Conservation (phyloP, 1,140 invertebrate genomes). For the Charaxes varanes region DNA sequence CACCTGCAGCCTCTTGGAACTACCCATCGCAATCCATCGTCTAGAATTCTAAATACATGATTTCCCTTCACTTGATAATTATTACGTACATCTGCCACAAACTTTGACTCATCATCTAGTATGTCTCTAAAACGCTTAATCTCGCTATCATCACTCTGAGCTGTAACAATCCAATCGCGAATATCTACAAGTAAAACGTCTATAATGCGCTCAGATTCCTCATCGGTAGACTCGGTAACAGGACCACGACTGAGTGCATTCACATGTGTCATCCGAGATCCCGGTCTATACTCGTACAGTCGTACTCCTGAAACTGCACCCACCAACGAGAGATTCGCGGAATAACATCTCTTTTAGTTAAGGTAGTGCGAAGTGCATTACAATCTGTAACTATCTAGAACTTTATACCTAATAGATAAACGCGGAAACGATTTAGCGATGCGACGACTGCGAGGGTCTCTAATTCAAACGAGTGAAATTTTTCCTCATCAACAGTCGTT, state of each 20-base stretch:
- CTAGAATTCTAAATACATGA: slow-evolving; percentile 27
- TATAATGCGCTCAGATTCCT: slow-evolving; percentile 13
- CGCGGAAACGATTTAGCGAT: slow-evolving; percentile 10
- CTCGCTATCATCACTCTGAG: slow-evolving; percentile 27
- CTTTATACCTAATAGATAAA: slow-evolving; percentile 13
- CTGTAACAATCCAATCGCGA: slow-evolving; percentile 27
- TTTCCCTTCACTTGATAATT: slow-evolving; percentile 32
- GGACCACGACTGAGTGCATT: slow-evolving; percentile 15
- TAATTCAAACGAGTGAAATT: slow-evolving; percentile 14
- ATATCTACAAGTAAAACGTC: slow-evolving; percentile 12
- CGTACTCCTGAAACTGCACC: slow-evolving; percentile 13
- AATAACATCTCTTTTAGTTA: slow-evolving; percentile 11
- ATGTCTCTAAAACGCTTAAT: slow-evolving; percentile 21
- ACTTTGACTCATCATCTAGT: slow-evolving; percentile 16
- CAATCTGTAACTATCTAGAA: slow-evolving; percentile 17
- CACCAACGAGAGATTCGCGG: slow-evolving; percentile 16
- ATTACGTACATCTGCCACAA: slow-evolving; percentile 24
- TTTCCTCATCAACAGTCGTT: slow-evolving; percentile 9
- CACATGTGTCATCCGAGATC: slow-evolving; percentile 10
- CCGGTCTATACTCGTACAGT: slow-evolving; percentile 9
- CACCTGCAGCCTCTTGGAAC: slow-evolving; percentile 34
- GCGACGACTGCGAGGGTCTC: slow-evolving; percentile 12
- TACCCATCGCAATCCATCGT: slow-evolving; percentile 31
- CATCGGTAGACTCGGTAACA: slow-evolving; percentile 1
- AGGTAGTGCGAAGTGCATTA: slow-evolving; percentile 7